phyloP scores from a whole-genome alignment of 2,113 vertebrate genomes.

The Steatornis caripensis region DNA sequence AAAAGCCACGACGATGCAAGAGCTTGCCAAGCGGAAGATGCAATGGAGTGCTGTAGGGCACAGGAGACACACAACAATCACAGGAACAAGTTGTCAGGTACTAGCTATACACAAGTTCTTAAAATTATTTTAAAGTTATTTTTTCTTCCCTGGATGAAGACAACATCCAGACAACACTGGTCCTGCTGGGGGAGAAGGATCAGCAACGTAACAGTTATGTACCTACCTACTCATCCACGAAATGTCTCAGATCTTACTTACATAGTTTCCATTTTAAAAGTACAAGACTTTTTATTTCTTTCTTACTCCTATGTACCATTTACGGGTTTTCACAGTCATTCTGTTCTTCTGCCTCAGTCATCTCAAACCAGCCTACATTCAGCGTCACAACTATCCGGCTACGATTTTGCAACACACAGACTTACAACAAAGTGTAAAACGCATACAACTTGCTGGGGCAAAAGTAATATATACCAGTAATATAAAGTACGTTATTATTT shows the following conservation, averaged over 20 bases:
- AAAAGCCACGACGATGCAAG: not conserved
- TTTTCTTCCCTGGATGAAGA: not conserved
- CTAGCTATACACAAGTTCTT: not conserved
- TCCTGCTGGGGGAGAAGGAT: not conserved
- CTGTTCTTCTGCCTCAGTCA: not conserved
- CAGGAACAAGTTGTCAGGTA: not conserved
- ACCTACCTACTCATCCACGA: not conserved
- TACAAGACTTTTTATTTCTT: not conserved
- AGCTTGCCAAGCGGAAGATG: not conserved
- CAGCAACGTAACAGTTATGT: not conserved
- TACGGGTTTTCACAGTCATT: not conserved
- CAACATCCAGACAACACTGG: not conserved
- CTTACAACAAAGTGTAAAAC: too few species aligned
- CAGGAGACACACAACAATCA: not conserved
- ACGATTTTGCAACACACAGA: not conserved
- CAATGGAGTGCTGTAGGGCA: not conserved
- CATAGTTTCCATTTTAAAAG: not conserved
- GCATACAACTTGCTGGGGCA: not conserved
- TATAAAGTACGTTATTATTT: too few species aligned
- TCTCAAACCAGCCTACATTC: not conserved
- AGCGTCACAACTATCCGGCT: not conserved
- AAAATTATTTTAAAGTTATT: not conserved
- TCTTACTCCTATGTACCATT: not conserved
- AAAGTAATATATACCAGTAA: not conserved
- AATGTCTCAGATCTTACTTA: not conserved